phyloP scores from a whole-genome alignment of 2,888 invertebrate species.

The Galeruca laticollis region DNA sequence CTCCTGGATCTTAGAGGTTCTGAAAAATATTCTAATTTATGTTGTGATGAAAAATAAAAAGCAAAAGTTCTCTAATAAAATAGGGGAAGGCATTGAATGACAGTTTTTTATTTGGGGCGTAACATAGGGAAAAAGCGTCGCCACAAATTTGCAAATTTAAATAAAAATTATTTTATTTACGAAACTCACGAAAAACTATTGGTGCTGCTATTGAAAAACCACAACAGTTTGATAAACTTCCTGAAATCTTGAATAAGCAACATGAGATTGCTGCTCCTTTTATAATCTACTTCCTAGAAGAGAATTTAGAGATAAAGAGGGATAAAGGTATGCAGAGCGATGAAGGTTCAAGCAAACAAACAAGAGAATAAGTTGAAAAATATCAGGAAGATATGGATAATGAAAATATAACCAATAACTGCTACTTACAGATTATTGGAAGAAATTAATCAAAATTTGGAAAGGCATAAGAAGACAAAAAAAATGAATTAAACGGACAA shows the following conservation, averaged over 20 bases:
- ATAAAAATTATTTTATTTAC: not conserved
- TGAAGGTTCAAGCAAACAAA: not conserved
- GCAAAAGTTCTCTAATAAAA: not conserved
- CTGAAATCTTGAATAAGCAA: not conserved
- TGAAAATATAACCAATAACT: not conserved
- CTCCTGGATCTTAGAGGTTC: slow-evolving; percentile 1
- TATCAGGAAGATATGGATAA: not conserved
- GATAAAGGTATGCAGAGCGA: not conserved
- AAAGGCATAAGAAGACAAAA: not conserved
- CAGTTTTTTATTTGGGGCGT: not conserved
- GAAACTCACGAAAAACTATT: not conserved
- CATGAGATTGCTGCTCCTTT: not conserved
- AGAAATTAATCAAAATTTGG: not conserved
- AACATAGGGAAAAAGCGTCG: not conserved
- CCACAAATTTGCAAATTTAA: not conserved
- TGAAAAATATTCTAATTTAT: slow-evolving; percentile 1
- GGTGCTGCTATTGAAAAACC: not conserved
- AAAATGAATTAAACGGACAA: not conserved
- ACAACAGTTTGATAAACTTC: not conserved
- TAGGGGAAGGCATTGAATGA: not conserved
- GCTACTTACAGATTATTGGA: not conserved
- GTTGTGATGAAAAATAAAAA: not conserved
- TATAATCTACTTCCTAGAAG: not conserved
- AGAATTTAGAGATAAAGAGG: not conserved
- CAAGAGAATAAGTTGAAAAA: not conserved